A percentile compares a stretch with the other conserved stretches of the same genome.
Evolutionary conservation across 2,113 vertebrate genomes (phyloP).

Genomic region (Gallinago jamesoni): DNA sequence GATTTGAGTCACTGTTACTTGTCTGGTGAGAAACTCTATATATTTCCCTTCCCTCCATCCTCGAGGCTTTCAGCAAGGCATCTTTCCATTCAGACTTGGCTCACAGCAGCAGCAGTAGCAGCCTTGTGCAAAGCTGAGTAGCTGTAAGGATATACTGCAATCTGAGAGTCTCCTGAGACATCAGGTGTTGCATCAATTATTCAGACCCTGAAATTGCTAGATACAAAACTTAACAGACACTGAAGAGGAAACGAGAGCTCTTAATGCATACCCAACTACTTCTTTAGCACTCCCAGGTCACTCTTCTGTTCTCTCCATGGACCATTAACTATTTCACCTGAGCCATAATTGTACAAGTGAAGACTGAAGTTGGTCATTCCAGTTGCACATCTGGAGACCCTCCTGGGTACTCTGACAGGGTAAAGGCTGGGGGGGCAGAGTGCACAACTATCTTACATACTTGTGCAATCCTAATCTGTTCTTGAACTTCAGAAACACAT

Average conservation of each 20-base stretch:
- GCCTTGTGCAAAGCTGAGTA: neutral
- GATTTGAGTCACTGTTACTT: neutral
- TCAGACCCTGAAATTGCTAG: slow-evolving; percentile 23
- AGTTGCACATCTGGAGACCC: neutral
- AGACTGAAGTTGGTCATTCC: neutral
- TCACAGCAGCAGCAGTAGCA: neutral
- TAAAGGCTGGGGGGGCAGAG: neutral
- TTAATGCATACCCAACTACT: neutral
- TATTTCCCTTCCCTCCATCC: neutral
- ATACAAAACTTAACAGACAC: slow-evolving; percentile 10
- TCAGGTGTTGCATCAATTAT: slow-evolving; percentile 21
- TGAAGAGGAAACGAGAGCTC: neutral
- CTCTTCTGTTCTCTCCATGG: neutral
- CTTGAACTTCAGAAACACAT: neutral
- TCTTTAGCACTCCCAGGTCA: neutral
- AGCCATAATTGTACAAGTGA: neutral
- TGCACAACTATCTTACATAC: neutral
- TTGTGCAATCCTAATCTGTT: neutral
- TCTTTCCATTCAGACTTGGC: neutral
- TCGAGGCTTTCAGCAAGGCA: neutral
- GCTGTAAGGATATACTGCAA: neutral
- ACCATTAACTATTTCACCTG: neutral
- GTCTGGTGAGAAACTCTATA: neutral
- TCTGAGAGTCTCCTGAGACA: neutral
- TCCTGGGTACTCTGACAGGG: neutral